Conservation (phyloP, 1,140 invertebrate genomes). For the Cecropterus lyciades region DNA sequence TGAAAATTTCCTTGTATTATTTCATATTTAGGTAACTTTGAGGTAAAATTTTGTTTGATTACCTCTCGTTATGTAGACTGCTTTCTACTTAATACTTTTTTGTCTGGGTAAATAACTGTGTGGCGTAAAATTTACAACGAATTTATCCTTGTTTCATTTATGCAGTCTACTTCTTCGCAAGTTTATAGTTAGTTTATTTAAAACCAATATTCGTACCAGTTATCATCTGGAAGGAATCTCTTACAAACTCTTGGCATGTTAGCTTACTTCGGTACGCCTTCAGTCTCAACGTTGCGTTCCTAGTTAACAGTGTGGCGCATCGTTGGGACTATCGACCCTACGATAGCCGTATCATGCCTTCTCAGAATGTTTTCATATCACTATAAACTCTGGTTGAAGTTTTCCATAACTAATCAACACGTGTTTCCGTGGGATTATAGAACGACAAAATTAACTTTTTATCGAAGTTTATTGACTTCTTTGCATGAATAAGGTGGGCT, state of each 20-base stretch:
- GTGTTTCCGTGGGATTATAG: slow-evolving; percentile 37
- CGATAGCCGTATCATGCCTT: slow-evolving; percentile 14
- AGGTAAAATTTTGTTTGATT: no score
- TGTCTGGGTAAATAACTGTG: no score
- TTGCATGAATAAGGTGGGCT: no score
- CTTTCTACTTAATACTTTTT: no score
- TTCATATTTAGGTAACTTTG: no score
- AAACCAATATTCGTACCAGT: neutral
- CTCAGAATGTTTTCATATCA: slow-evolving; percentile 1
- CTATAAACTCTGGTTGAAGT: slow-evolving; percentile 1
- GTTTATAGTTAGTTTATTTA: neutral
- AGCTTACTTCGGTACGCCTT: neutral
- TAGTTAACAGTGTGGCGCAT: neutral
- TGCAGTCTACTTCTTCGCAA: neutral
- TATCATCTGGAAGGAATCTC: neutral
- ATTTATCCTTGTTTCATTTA: no score
- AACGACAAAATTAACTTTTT: slow-evolving; percentile 23
- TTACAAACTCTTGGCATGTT: neutral
- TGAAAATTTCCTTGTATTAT: no score
- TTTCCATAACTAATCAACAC: slow-evolving; percentile 10
- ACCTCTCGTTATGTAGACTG: no score
- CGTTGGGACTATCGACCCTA: slow-evolving; percentile 21
- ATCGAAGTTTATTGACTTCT: slow-evolving; percentile 37
- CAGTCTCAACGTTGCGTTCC: neutral
- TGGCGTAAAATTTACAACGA: no score